Conservation (phyloP, 2,113 vertebrate genomes). For the Halcyon malimbica region DNA sequence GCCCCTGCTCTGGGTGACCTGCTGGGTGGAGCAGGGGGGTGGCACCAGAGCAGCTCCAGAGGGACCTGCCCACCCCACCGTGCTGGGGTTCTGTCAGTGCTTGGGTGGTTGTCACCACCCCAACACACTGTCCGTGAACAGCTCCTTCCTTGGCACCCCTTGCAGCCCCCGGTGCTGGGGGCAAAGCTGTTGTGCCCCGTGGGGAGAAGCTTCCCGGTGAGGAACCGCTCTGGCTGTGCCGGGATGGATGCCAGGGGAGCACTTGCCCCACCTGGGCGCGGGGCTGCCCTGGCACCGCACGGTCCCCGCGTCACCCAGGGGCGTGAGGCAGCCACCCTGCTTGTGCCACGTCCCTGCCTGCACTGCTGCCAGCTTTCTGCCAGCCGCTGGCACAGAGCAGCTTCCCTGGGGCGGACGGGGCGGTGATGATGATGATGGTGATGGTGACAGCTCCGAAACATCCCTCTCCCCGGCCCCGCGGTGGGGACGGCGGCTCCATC, state of each 20-base stretch:
- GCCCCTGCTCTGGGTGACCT: too few relatives aligned
- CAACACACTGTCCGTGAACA: rapidly evolving
- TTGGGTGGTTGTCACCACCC: neutral
- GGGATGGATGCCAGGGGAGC: neutral
- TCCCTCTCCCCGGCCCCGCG: rapidly evolving
- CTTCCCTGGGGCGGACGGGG: neutral
- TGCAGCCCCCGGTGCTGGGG: neutral
- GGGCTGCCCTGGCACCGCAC: neutral
- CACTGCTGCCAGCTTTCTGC: neutral
- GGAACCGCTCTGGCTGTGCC: neutral
- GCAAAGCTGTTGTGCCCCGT: rapidly evolving
- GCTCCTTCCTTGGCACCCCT: neutral
- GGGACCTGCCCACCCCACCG: too few relatives aligned
- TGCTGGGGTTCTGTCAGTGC: too few relatives aligned
- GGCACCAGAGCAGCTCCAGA: too few relatives aligned
- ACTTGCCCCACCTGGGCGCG: neutral
- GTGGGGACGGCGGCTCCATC: neutral
- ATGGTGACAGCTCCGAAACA: rapidly evolving
- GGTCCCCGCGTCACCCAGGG: neutral
- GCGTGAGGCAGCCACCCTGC: neutral
- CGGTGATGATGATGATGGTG: rapidly evolving
- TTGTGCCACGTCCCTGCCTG: neutral
- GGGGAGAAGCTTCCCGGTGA: neutral
- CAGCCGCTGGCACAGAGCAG: neutral
- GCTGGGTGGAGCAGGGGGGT: too few relatives aligned